Conservation (phyloP, 1,140 invertebrate genomes). For the Epicauta chinensis region DNA sequence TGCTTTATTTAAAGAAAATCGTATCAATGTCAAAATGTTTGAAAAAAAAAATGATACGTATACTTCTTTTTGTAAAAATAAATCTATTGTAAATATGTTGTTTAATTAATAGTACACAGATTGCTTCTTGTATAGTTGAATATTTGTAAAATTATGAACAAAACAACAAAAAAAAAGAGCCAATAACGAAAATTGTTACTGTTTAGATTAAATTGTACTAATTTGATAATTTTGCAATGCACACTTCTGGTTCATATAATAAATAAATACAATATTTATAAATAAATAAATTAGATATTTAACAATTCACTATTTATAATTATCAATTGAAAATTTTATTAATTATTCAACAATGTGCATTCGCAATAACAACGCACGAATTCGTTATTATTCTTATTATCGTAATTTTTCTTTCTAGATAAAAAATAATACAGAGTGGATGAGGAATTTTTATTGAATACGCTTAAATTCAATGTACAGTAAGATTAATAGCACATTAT, state of each 20-base stretch:
- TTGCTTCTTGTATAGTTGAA: too few relatives aligned
- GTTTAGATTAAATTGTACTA: too few relatives aligned
- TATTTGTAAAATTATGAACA: too few relatives aligned
- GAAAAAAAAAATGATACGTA: slow-evolving; percentile 3
- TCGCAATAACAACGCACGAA: slow-evolving; percentile 15
- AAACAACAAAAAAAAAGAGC: too few relatives aligned
- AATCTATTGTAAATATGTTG: slow-evolving; percentile 19
- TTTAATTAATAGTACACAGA: slow-evolving; percentile 15
- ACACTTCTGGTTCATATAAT: slow-evolving; percentile 8
- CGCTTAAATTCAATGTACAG: slow-evolving; percentile 26
- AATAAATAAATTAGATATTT: too few relatives aligned
- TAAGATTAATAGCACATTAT: slow-evolving; percentile 28
- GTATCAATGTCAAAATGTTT: neutral
- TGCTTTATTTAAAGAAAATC: slow-evolving; percentile 34
- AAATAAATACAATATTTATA: too few relatives aligned
- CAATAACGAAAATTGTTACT: too few relatives aligned
- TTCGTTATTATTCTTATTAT: slow-evolving; percentile 3
- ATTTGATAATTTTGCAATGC: slow-evolving; percentile 6
- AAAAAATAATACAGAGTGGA: slow-evolving; percentile 18
- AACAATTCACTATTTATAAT: neutral
- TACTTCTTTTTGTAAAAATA: slow-evolving; percentile 16
- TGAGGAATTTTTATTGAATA: slow-evolving; percentile 17
- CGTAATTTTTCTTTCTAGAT: too few relatives aligned
- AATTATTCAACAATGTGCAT: slow-evolving; percentile 11
- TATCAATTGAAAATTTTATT: neutral